A percentile compares a stretch with the other conserved stretches of the same genome.
Evolutionary conservation across 2,797 vertebrate species (phyloP).

Genomic region (Neosilurus mollespiculum): DNA sequence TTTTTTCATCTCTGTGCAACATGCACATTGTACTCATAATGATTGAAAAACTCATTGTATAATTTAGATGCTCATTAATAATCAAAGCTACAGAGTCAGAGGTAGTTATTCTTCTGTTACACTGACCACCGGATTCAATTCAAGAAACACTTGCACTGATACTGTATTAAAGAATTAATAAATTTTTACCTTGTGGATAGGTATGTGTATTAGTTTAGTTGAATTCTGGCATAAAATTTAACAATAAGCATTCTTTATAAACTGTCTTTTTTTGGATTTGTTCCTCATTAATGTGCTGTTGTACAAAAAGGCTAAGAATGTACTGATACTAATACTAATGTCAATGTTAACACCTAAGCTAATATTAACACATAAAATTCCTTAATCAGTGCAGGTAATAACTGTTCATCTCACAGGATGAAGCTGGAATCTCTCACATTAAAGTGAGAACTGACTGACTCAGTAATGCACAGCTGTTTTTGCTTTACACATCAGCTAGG

Average conservation of each 20-base stretch:
- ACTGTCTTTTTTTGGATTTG: too few relatives aligned
- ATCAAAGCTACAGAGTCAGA: neutral
- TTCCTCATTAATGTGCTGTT: neutral
- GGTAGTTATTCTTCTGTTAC: neutral
- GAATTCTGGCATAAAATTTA: neutral
- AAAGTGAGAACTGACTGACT: neutral
- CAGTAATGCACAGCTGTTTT: neutral
- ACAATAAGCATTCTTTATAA: neutral
- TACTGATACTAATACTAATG: too few relatives aligned
- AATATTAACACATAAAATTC: constrained; percentile 10
- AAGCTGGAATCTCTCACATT: constrained; percentile 1
- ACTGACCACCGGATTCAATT: neutral
- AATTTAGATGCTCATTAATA: neutral
- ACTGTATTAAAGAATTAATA: neutral
- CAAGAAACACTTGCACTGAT: neutral
- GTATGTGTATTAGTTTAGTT: neutral
- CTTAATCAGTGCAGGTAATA: constrained; percentile 24
- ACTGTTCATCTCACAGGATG: neutral
- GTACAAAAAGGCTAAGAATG: neutral
- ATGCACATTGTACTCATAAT: neutral
- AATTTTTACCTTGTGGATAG: neutral
- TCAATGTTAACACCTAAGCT: neutral
- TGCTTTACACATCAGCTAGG: neutral
- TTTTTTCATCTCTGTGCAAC: neutral
- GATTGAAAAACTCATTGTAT: neutral